These are phyloP conservation scores for Dugesia japonica DNA, from an alignment of 2,888 invertebrate genomes.

Conservation along the genomic window DNA sequence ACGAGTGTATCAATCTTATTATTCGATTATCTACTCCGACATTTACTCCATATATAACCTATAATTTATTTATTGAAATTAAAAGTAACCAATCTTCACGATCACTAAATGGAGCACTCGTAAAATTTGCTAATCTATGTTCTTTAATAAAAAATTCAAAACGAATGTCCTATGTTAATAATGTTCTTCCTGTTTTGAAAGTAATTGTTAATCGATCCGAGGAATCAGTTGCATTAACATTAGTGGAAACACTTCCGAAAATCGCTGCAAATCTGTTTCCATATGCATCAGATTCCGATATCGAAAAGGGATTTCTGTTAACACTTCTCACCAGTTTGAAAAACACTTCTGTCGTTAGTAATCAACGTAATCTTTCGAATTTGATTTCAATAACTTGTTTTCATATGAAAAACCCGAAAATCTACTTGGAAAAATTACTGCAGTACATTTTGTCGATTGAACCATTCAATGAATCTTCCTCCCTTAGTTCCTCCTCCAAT, in stretches of 20 bases:
- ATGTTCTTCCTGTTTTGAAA: background rate
- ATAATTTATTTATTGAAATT: background rate
- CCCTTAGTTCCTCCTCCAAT: background rate
- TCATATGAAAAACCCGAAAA: background rate
- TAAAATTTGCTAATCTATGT: background rate
- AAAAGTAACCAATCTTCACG: background rate
- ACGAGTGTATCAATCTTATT: constrained; percentile 3
- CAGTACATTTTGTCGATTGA: background rate
- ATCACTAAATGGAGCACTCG: background rate
- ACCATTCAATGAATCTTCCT: background rate
- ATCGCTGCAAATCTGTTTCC: background rate
- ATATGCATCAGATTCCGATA: background rate
- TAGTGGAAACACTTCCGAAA: background rate
- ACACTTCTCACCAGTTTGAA: background rate
- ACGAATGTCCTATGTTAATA: background rate
- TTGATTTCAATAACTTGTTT: background rate
- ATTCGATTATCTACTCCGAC: background rate
- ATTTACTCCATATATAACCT: background rate
- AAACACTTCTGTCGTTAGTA: background rate
- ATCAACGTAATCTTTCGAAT: background rate
- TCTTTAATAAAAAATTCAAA: background rate
- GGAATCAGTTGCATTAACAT: background rate
- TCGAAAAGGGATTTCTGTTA: background rate
- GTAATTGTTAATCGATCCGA: no score
- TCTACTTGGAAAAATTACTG: background rate